Base-by-base conservation (phyloP, 2,888 invertebrate species). In the Plemyria rubiginata region DNA sequence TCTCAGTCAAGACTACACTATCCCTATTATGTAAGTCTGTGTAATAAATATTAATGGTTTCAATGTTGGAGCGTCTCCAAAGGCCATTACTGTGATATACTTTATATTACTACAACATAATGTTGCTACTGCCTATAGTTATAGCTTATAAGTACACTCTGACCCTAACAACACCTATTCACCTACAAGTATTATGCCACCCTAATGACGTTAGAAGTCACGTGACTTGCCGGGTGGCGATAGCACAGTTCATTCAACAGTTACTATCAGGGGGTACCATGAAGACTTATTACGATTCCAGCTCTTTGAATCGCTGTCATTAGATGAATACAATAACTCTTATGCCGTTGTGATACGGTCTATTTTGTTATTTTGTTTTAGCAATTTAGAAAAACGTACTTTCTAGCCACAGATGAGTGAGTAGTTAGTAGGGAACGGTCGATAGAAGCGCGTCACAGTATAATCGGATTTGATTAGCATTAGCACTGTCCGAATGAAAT, bases 381-480 rank as follows among this genome's bases (percentile, higher is more conserved):
- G 22, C 22, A 22, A 22, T 22, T 22, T 22, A 22, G 22, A 22
- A 22, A 22, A 22, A 22, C 22, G n/a, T 41, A 32, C 28, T 22
- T 1, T 22, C 22, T 16, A 41, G 43, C 41, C 53, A 48, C n/a
- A 41, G 59, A 41, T 53, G 3, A 12, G 16, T 11, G 0, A 40
- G 54, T 15, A 49, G 53, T 53, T 48, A 48, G 40, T 54, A 22
- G 11, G 3, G 41, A 38, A 16, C 43, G 55, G 53, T 68, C 70
- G 63, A 70, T 69, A 65, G 29, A 45, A 58, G 53, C 66, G 71
- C 76, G 79, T 78, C 77, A 78, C 49, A 28, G 13, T 4, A 12
- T 68, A 72, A 72, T 67, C 63, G 66, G 70, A 62, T 70, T 70
- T 61, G 53, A 64, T 61, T 55, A 60, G 45, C 29, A 62, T 60